Evolutionary conservation across 2,113 vertebrate genomes (phyloP).

Genomic region (Gymnobelideus leadbeateri): DNA sequence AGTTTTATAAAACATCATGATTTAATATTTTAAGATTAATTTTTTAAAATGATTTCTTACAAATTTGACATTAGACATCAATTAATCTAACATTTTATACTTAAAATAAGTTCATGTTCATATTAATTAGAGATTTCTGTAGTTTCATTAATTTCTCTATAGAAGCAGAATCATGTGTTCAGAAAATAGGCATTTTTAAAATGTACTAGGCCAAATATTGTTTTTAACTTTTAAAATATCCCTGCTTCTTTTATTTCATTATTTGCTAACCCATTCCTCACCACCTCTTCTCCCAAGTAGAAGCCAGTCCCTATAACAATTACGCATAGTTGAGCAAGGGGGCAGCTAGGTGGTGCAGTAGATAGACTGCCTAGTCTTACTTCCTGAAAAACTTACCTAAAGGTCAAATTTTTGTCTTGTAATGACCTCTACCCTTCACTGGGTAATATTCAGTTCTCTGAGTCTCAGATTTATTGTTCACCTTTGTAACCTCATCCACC

Average conservation of each 20-base stretch:
- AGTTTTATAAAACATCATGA: background rate
- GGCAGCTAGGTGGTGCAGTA: background rate
- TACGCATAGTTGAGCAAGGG: background rate
- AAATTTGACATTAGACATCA: background rate
- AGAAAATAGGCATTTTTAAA: background rate
- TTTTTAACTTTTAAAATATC: background rate
- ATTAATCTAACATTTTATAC: background rate
- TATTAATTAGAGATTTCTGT: background rate
- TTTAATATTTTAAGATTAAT: background rate
- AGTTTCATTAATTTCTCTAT: background rate
- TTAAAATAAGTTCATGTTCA: background rate
- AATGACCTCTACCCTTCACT: too few species aligned
- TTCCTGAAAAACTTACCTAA: too few species aligned
- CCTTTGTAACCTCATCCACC: too few species aligned
- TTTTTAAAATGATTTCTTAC: background rate
- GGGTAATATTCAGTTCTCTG: too few species aligned
- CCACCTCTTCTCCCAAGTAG: background rate
- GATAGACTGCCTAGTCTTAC: background rate
- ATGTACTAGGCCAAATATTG: background rate
- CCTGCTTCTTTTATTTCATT: background rate
- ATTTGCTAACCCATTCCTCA: background rate
- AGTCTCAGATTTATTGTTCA: too few species aligned
- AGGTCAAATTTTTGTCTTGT: too few species aligned
- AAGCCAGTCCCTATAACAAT: background rate
- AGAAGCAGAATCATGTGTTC: background rate